A percentile compares a stretch with the other conserved stretches of the same genome.
phyloP scores from a whole-genome alignment of 2,113 vertebrate species.

The Hippocampus mohnikei region DNA sequence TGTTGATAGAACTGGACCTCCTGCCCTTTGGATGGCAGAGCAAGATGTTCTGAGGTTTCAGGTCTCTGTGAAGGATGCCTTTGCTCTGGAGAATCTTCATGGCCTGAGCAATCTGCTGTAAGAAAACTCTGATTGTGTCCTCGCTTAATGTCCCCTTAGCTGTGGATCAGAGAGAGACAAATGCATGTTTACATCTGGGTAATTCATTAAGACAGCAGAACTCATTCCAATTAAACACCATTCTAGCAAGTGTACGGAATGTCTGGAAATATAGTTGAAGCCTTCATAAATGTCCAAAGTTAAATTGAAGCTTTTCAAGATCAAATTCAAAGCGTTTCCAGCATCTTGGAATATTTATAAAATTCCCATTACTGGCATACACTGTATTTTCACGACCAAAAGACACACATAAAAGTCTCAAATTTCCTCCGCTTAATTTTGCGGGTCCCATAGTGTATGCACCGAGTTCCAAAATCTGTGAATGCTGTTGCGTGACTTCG shows the following conservation, averaged over 20 bases:
- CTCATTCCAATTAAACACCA: neutral
- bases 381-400: neutral
- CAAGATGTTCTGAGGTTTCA: constrained; percentile 96
- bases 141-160: constrained; percentile 91
- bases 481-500: no score
- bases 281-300: neutral
- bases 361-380: no score
- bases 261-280: neutral
- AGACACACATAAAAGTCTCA: no score
- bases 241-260: neutral
- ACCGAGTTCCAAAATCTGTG: no score
- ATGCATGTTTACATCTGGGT: neutral
- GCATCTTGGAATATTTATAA: neutral
- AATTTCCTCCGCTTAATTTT: no score
- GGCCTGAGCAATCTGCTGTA: constrained; percentile 91
- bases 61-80: constrained; percentile 91
- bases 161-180: constrained; percentile 42
- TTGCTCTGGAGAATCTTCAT: constrained; percentile 90
- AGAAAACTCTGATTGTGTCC: constrained; percentile 91
- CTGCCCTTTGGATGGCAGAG: constrained; percentile 82
- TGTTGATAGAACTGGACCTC: constrained; percentile 81
- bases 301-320: neutral
- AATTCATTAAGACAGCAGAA: neutral
- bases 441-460: no score
- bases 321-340: neutral